Evolutionary conservation across 2,113 vertebrate genomes (phyloP).

Genomic region (Rutilus rutilus): DNA sequence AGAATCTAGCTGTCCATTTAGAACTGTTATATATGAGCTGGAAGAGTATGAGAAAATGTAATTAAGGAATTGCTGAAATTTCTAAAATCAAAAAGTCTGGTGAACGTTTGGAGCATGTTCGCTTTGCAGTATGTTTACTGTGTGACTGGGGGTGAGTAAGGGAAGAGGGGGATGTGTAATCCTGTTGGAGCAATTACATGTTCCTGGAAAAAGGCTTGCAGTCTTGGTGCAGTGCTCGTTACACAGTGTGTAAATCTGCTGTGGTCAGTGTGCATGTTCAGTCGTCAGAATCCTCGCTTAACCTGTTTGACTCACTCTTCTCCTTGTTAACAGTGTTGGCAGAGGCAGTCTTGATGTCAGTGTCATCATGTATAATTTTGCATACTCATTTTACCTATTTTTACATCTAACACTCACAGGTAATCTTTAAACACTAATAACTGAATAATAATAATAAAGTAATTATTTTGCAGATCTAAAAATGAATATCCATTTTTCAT

Average conservation of each 20-base stretch:
- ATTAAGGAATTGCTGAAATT: background rate
- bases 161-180: constrained; percentile 21
- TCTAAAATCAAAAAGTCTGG: background rate
- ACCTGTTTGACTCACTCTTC: background rate
- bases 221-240: constrained; percentile 10
- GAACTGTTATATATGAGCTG: background rate
- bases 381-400: background rate
- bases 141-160: background rate
- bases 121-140: constrained; percentile 7
- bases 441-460: background rate
- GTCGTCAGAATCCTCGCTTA: constrained; percentile 41
- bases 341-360: constrained; percentile 29
- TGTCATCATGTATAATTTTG: background rate
- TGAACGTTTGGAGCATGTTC: background rate
- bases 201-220: constrained; percentile 42
- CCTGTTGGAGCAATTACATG: constrained; percentile 31
- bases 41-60: background rate
- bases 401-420: background rate
- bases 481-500: background rate
- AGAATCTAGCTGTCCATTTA: background rate
- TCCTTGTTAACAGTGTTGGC: background rate
- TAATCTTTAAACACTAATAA: background rate
- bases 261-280: constrained; percentile 33
- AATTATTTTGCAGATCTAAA: background rate
- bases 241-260: constrained; percentile 47